Conservation (phyloP, 2,797 vertebrate genomes). For the Ciconia nigra region DNA sequence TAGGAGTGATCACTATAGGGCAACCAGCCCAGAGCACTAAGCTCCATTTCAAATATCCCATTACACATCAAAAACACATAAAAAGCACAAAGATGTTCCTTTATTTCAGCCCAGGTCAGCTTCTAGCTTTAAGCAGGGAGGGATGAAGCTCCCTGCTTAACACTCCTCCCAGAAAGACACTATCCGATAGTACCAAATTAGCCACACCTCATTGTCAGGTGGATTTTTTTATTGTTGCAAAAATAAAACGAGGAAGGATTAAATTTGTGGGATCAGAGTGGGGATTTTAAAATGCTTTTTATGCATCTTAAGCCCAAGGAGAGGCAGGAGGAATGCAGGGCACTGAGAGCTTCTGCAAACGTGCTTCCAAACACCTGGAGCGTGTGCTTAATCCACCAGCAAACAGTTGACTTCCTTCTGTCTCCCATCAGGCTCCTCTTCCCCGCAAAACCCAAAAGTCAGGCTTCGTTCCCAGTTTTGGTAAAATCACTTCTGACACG, state of each 20-base stretch:
- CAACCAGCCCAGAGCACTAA: not conserved
- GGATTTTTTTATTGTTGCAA: not conserved
- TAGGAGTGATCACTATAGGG: not conserved
- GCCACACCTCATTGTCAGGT: not conserved
- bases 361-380: not conserved
- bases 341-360: not conserved
- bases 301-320: not conserved
- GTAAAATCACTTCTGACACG: not conserved
- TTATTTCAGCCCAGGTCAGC: not conserved
- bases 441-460: not conserved
- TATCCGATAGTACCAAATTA: not conserved
- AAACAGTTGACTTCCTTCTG: conserved; percentile 13
- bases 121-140: not conserved
- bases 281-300: not conserved
- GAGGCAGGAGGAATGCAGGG: conserved; percentile 9
- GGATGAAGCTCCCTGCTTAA: not conserved
- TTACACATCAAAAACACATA: not conserved
- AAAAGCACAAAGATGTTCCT: not conserved
- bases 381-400: not conserved
- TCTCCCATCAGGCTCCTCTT: not conserved
- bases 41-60: not conserved
- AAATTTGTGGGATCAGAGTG: not conserved
- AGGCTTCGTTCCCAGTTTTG: not conserved
- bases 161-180: not conserved
- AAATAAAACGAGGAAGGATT: not conserved